Conservation (phyloP, 2,797 vertebrate species). For the Catostomus latipinnis region DNA sequence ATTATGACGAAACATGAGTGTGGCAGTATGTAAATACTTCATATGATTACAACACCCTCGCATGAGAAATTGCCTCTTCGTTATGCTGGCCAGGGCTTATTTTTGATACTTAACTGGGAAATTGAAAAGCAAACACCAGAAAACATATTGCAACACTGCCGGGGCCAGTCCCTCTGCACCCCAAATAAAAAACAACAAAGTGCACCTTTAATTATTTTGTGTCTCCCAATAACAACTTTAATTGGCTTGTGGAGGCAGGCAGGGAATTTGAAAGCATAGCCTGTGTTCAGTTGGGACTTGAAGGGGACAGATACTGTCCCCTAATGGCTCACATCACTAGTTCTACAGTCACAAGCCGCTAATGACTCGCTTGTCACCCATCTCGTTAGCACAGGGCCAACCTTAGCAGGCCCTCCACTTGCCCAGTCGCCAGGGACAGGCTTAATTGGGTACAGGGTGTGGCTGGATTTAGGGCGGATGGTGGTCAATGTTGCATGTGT, state of each 20-base stretch:
- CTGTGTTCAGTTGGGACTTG: constrained; percentile 74
- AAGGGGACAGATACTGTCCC: constrained; percentile 71
- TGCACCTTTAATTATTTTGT: constrained; percentile 77
- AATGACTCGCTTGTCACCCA: constrained; percentile 72
- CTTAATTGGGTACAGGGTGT: constrained; percentile 84
- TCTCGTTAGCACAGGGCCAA: constrained; percentile 61
- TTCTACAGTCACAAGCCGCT: constrained; percentile 66
- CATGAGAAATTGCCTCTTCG: constrained; percentile 56
- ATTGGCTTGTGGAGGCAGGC: constrained; percentile 76
- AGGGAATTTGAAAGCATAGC: constrained; percentile 66
- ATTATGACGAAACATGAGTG: constrained; percentile 34
- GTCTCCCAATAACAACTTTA: constrained; percentile 78
- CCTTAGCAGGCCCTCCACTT: constrained; percentile 60
- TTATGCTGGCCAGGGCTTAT: constrained; percentile 59
- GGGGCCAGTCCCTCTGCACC: constrained; percentile 58
- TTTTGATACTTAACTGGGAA: constrained; percentile 70
- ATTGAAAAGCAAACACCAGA: constrained; percentile 72
- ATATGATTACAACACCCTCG: constrained; percentile 50
- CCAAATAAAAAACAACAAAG: constrained; percentile 74
- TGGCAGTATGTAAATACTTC: constrained; percentile 50
- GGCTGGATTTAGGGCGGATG: constrained; percentile 78
- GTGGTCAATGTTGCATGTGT: constrained; percentile 78
- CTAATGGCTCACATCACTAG: constrained; percentile 65
- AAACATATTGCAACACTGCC: constrained; percentile 72
- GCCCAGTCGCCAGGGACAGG: constrained; percentile 81